Base-by-base conservation (phyloP, 2,888 invertebrate species). In the Ornithoptera priamus region DNA sequence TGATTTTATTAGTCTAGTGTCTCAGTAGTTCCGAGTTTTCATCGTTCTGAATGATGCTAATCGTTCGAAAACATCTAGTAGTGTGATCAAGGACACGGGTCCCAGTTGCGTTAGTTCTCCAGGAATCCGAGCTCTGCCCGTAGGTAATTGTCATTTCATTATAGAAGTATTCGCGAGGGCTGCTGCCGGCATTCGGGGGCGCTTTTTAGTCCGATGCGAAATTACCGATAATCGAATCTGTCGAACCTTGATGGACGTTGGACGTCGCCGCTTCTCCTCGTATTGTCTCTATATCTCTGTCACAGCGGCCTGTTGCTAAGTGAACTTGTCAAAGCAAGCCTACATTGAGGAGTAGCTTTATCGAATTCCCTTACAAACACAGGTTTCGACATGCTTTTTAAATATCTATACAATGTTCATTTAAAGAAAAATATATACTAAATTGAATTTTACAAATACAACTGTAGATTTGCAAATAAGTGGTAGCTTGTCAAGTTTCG, bases 141-240 rank as follows among this genome's bases (percentile, higher is more conserved):
- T 81, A 80, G 80, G 88, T 90, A 91, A 91, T 91, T 91, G 90
- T 89, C 89, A 89, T 91, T 90, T 91, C 91, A 90, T 92, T 92
- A 91, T 84, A 85, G 87, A 88, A 90, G 86, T 86, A 91, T 92
- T 88, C 85, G 82, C 79, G 78, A 73, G 75, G 77, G 80, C 78
- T 77, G 78, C 76, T 75, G 75, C 75, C 77, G 78, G 85, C 79
- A 85, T 86, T 85, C 81, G 81, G 81, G 79, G 77, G 81, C 78
- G 80, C 81, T 88, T 91, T 90, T 91, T 88, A 83, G 83, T 72
- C 73, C 76, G 78, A 75, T 77, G 73, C 84, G 78, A 87, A 91
- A 92, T 91, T 90, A 86, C 83, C 82, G 85, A 89, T 88, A 89
- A 91, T 89, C 88, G 87, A 81, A 85, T 77, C 84, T 77, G 78